phyloP scores from a whole-genome alignment of 2,888 invertebrate genomes.

The Lasiommata megera region DNA sequence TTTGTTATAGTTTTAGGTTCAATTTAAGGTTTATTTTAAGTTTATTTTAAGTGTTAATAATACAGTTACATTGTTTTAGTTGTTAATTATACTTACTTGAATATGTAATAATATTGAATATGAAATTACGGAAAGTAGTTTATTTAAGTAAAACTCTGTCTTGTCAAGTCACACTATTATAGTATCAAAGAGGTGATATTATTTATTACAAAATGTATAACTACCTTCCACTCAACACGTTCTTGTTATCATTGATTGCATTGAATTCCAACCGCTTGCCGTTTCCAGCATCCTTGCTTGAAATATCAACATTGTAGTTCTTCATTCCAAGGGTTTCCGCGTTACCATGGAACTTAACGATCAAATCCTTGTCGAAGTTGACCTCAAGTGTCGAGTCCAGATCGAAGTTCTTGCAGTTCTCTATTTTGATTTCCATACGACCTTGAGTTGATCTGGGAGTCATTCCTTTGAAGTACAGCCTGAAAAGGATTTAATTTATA shows the following conservation, averaged over 20 bases:
- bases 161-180: too few species aligned
- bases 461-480: constrained; percentile 60
- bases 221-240: constrained; percentile 86
- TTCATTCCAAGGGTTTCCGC: constrained; percentile 84
- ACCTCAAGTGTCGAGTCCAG: constrained; percentile 79
- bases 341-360: constrained; percentile 82
- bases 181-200: too few species aligned
- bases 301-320: constrained; percentile 83
- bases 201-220: too few species aligned
- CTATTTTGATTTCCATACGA: constrained; percentile 78
- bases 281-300: constrained; percentile 81
- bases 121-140: too few species aligned
- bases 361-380: constrained; percentile 83
- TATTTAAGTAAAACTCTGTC: too few species aligned
- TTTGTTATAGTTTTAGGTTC: too few species aligned
- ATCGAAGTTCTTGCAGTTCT: constrained; percentile 76
- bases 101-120: too few species aligned
- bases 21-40: too few species aligned
- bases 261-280: constrained; percentile 84
- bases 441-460: constrained; percentile 80
- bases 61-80: too few species aligned
- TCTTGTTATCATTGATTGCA: constrained; percentile 84
- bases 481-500: constrained; percentile 32
- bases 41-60: too few species aligned
- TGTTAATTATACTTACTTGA: too few species aligned